Evolutionary conservation across 2,888 invertebrate species (phyloP), one percentile per base, ranked within the genome.

Genomic region (Ochropleura plecta): DNA sequence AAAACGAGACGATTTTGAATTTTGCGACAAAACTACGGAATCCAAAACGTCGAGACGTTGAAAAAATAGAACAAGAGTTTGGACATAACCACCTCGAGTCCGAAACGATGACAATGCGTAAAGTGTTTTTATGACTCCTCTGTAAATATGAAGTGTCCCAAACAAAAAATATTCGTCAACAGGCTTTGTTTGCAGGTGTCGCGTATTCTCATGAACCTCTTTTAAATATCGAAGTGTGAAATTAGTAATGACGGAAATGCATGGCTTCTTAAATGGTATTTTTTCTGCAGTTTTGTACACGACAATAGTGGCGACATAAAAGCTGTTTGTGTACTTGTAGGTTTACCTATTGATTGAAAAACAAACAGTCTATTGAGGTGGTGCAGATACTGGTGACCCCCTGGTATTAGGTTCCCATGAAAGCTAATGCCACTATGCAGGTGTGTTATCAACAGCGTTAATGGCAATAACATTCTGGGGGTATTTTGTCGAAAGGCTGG

Each of bases 91-190:
- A 94, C 91, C 90, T 91, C 88, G 86, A 89, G 79, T 86, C 85
- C 79, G 80, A 89, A 90, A 83, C 83, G 86, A 90, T 91, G 91
- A 93, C 93, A 94, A 92, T 91, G 89, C 86, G 92, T 91, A 86
- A 93, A 91, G 92, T 93, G 94, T 91, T 95, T 95, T 95, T 96
- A 93, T 91, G 90, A 79, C 86, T 85, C 78, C 83, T n/a, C n/a
- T n/a, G 88, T 90, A 91, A 90, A 90, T 90, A 90, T 89, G 90
- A 89, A 88, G 91, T 88, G 86, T 80, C 67, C 81, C 85, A 87
- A 80, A 83, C 85, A 92, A 92, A 92, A 94, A 92, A 90, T 90
- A 90, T 90, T 87, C 85, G 88, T 88, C 91, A 88, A 91, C 89
- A 88, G 86, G 83, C 86, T 92, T 93, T 91, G 92, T 92, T 90